Base-by-base conservation (phyloP, 2,113 vertebrate genomes). In the Atractosteus spatula region DNA sequence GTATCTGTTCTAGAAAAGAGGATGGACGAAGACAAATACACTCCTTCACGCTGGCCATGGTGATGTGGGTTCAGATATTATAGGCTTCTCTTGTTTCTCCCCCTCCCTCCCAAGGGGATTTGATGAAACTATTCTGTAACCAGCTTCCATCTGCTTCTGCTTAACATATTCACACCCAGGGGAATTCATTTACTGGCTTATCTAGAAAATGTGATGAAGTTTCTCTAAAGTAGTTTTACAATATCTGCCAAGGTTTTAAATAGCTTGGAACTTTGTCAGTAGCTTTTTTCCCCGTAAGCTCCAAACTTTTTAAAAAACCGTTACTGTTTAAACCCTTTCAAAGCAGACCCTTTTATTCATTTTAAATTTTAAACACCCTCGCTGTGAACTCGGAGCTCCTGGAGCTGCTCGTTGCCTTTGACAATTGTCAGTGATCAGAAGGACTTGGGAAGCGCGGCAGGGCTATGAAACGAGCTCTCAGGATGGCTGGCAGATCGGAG, bases 121-220 rank as follows among this genome's bases (percentile, higher is more conserved):
- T 78, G 68, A 73, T 69, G 62, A 69, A 72, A 74, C 68, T 41
- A 54, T 62, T 62, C 66, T 41, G 2, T 62, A 66, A 71, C 64
- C 68, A 65, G 14, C 69, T 66, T 69, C 75, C 69, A 69, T 69
- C 75, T 77, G 75, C 51, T 70, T 72, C 45, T 47, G 10, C n/a
- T 62, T 80, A 59, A 73, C 64, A 76, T 73, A 79, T 78, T 82
- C 69, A 74, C 71, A 79, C 72, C 74, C 78, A 70, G 70, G 61
- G 67, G 76, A 43, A 68, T 79, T 75, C 73, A 67, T 78, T 83
- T 81, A 74, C 61, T 71, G 47, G 71, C 71, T 62, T 68, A 85
- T 83, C 78, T 77, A 72, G 65, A 77, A 78, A 76, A 80, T 75
- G 78, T 55, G 69, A 82, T 82, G 63, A 76, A 85, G 76, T 42